phyloP scores from a whole-genome alignment of 2,888 invertebrate genomes.

The Synanthedon tipuliformis region DNA sequence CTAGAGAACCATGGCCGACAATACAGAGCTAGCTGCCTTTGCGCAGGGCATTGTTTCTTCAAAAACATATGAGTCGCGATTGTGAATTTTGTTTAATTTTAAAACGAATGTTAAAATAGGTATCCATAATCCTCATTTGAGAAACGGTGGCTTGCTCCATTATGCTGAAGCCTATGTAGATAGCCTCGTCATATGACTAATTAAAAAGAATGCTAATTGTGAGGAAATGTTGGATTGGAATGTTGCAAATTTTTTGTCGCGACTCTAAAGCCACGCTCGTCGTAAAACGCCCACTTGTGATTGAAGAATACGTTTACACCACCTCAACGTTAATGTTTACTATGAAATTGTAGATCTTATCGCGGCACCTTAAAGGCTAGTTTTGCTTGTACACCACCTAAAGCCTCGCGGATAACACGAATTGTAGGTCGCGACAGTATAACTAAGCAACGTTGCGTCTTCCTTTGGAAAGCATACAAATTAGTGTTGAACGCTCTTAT shows the following conservation, averaged over 20 bases:
- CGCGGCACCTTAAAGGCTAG: background rate
- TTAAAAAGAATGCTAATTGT: too few species aligned
- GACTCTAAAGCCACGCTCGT: conserved; percentile 9
- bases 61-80: too few species aligned
- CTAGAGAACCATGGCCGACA: too few species aligned
- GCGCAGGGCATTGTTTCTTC: too few species aligned
- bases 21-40: too few species aligned
- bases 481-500: background rate
- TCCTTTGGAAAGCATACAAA: background rate
- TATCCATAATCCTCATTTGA: too few species aligned
- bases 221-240: too few species aligned
- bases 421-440: background rate
- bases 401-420: background rate
- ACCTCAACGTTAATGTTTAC: background rate
- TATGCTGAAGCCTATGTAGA: too few species aligned
- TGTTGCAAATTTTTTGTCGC: background rate
- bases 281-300: conserved; percentile 14
- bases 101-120: too few species aligned
- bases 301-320: conserved; percentile 9
- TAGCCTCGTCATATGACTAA: too few species aligned
- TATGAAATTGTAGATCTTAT: background rate
- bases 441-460: background rate
- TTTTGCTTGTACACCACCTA: background rate
- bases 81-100: too few species aligned
- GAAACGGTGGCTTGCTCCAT: too few species aligned